A percentile compares a stretch with the other conserved stretches of the same genome.
phyloP scores from a whole-genome alignment of 2,888 invertebrate species.

The Eupithecia exiguata region DNA sequence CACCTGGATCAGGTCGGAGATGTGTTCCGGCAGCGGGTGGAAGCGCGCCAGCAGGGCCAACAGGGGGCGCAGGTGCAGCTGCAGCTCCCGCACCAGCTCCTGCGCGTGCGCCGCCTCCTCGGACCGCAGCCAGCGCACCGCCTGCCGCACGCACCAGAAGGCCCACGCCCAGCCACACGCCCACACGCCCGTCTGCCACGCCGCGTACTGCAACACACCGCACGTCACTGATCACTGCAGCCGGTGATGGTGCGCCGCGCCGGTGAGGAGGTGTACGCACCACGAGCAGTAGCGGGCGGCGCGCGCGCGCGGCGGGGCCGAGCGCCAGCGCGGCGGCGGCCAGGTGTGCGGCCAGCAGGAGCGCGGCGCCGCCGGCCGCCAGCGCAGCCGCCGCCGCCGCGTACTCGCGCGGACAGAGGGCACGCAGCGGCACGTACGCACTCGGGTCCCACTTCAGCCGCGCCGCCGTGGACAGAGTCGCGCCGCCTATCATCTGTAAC shows the following conservation, averaged over 20 bases:
- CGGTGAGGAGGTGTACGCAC: slow-evolving; percentile 35
- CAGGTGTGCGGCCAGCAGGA: slow-evolving; percentile 58
- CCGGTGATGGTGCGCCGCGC: neutral
- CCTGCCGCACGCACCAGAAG: slow-evolving; percentile 53
- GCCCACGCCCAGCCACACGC: slow-evolving; percentile 48
- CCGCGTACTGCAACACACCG: slow-evolving; percentile 52
- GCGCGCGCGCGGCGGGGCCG: slow-evolving; percentile 42
- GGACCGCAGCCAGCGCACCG: slow-evolving; percentile 49
- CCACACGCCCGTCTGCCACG: slow-evolving; percentile 46
- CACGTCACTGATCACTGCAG: neutral
- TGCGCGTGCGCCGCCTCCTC: slow-evolving; percentile 43
- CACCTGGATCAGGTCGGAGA: slow-evolving; percentile 55
- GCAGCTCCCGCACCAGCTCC: slow-evolving; percentile 53
- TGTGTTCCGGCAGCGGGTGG: slow-evolving; percentile 54
- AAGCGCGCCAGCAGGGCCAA: slow-evolving; percentile 54
- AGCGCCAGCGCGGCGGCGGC: slow-evolving; percentile 51
- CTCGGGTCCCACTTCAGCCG: slow-evolving; percentile 76
- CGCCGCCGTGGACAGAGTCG: slow-evolving; percentile 64
- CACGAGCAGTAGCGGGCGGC: slow-evolving; percentile 45
- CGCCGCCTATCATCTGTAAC: slow-evolving; percentile 62
- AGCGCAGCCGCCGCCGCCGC: slow-evolving; percentile 48
- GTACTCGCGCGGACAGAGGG: slow-evolving; percentile 60
- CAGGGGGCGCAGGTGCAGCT: slow-evolving; percentile 48
- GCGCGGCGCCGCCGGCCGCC: slow-evolving; percentile 48
- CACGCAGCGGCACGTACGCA: slow-evolving; percentile 63